Evolutionary conservation across 1,140 invertebrate species (phyloP), one percentile per base, ranked within the genome.

Genomic region (Hylaeus volcanicus): DNA sequence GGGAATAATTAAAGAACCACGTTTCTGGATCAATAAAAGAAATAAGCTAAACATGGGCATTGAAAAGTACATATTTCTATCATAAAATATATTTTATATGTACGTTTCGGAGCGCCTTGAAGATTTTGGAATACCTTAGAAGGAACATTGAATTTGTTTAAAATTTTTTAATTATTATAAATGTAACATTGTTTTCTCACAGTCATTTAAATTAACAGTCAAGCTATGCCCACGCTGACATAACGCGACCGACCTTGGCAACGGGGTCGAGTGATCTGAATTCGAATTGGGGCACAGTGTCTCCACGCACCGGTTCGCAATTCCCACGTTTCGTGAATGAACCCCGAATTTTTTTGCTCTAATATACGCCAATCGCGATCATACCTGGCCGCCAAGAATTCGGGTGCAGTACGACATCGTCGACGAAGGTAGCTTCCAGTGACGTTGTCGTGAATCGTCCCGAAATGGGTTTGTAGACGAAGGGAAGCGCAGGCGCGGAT

Each of bases 351-450:
- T 26, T 26, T 58, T 6, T 26, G 9, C 3, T 11, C 14, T 5
- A 45, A 1, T 15, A 5, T 43, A 53, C 0, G 45, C 0, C 0
- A 15, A 41, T 12, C n/a, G 14, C 1, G 41, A n/a, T 45, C 72
- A 15, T 95, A 96, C 96, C 94, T 96, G 96, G 93, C 95, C 95
- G 94, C 95, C 95, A 93, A 96, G 95, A 95, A 96, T 95, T 94
- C 95, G 94, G 87, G 94, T 94, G 94, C 95, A 96, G 94, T 96
- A 95, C 92, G 95, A 96, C 96, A 96, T 96, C 93, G 92, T 94
- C 93, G 91, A 88, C 77, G 90, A 84, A 68, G 14, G 71, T 80
- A 69, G 72, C 70, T 73, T 81, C 68, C 43, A 78, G 61, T 71
- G 63, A 78, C 70, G 71, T 81, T 61, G 83, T 80, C 45, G 45